A percentile compares a stretch with the other conserved stretches of the same genome.
phyloP scores from a whole-genome alignment of 1,140 invertebrate genomes.

The Drosophila pallidifrons region DNA sequence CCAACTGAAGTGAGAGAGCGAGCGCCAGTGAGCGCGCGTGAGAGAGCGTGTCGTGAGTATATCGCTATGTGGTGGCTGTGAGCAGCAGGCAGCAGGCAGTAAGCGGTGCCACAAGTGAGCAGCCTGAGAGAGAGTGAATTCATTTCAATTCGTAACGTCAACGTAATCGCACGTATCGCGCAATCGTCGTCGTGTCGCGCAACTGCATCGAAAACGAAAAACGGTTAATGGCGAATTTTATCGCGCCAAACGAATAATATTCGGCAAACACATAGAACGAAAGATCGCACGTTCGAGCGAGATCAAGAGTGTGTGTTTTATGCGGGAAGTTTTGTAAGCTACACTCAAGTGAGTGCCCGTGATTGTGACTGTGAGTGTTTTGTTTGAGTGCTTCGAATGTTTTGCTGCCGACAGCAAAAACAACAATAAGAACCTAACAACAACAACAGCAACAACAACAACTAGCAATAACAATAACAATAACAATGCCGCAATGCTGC shows the following conservation, averaged over 20 bases:
- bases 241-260: conserved; percentile 39
- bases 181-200: conserved; percentile 40
- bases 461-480: conserved; percentile 45
- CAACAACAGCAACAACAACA: neutral
- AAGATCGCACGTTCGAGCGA: conserved; percentile 17
- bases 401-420: conserved; percentile 27
- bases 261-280: conserved; percentile 11
- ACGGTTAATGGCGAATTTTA: conserved; percentile 19
- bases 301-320: conserved; percentile 28
- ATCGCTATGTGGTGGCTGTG: conserved; percentile 28
- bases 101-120: conserved; percentile 40
- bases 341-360: conserved; percentile 4
- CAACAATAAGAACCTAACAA: too few species aligned
- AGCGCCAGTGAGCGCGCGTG: conserved; percentile 15
- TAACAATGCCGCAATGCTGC: conserved; percentile 42
- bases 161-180: conserved; percentile 53
- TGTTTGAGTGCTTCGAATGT: conserved; percentile 6
- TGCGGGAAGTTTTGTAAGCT: conserved; percentile 22
- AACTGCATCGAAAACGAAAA: conserved; percentile 17
- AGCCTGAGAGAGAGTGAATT: conserved; percentile 23
- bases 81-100: too few species aligned
- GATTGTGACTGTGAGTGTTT: conserved; percentile 2
- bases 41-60: conserved; percentile 18
- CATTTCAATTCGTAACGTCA: conserved; percentile 49
- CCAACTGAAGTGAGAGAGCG: neutral